Percentiles rank a stretch among this genome's conserved stretches.
These are phyloP conservation scores for Brachionus sp. DNA, from an alignment of 1,140 invertebrate species.

Conservation along the genomic window DNA sequence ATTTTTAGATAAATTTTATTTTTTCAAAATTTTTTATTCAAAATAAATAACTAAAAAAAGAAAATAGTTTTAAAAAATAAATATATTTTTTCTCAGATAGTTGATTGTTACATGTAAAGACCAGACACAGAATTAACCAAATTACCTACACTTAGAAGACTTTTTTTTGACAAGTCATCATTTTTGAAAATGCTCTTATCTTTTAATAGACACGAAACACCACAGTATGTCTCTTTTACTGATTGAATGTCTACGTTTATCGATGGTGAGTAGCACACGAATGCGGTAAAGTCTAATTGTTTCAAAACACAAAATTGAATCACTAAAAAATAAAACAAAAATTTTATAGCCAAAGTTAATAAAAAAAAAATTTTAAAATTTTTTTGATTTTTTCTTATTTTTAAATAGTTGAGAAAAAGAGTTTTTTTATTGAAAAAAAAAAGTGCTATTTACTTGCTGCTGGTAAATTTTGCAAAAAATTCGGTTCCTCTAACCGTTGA, in stretches of 20 bases:
- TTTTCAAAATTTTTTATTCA: constrained; percentile 30
- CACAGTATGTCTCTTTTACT: constrained; percentile 8
- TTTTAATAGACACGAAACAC: background rate
- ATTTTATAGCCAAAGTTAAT: no score
- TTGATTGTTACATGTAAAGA: constrained; percentile 2
- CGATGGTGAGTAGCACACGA: constrained; percentile 16
- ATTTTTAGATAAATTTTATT: constrained; percentile 29
- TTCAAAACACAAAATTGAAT: constrained; percentile 44
- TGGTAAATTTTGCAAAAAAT: constrained; percentile 36
- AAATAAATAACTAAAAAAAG: constrained; percentile 17
- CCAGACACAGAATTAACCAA: background rate
- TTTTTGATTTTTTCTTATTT: no score
- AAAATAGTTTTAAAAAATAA: background rate
- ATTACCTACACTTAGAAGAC: background rate
- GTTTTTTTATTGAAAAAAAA: background rate
- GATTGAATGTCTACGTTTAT: constrained; percentile 39
- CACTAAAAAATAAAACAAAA: background rate
- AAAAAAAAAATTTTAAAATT: no score
- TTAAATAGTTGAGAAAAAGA: no score
- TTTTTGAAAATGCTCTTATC: constrained; percentile 9
- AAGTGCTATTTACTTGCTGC: constrained; percentile 37
- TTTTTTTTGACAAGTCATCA: constrained; percentile 18
- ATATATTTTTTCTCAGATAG: background rate
- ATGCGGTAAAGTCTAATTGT: constrained; percentile 14
- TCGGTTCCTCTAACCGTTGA: constrained; percentile 26